Conservation (phyloP, 2,113 vertebrate genomes). For the Nothoprocta pentlandii region DNA sequence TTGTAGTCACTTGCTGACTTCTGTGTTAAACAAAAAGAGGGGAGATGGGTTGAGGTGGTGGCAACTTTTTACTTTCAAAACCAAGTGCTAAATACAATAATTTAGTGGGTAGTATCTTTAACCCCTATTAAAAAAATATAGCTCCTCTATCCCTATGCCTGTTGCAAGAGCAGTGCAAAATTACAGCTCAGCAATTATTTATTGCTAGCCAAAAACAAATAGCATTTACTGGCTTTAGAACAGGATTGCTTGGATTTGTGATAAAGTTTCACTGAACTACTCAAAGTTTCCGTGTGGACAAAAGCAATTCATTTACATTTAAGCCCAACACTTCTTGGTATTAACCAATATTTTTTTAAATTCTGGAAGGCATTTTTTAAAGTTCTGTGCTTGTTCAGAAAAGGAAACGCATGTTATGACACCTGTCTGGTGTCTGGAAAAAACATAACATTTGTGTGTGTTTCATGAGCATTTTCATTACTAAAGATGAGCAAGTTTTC, state of each 20-base stretch:
- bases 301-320: background rate
- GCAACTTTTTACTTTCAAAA: background rate
- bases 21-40: constrained; percentile 72
- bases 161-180: rapidly evolving
- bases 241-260: background rate
- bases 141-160: background rate
- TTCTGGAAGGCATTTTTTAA: background rate
- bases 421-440: background rate
- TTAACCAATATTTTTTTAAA: background rate
- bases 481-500: background rate
- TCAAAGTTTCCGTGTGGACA: background rate
- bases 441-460: background rate
- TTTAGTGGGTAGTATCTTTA: background rate
- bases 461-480: background rate
- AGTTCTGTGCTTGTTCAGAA: background rate
- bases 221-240: background rate
- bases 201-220: background rate
- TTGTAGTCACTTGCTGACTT: constrained; percentile 91
- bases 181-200: background rate
- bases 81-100: background rate
- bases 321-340: background rate
- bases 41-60: background rate
- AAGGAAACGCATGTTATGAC: background rate
- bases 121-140: background rate
- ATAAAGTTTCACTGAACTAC: background rate